Conservation (phyloP, 1,140 invertebrate species). For the Plutomurus gul region DNA sequence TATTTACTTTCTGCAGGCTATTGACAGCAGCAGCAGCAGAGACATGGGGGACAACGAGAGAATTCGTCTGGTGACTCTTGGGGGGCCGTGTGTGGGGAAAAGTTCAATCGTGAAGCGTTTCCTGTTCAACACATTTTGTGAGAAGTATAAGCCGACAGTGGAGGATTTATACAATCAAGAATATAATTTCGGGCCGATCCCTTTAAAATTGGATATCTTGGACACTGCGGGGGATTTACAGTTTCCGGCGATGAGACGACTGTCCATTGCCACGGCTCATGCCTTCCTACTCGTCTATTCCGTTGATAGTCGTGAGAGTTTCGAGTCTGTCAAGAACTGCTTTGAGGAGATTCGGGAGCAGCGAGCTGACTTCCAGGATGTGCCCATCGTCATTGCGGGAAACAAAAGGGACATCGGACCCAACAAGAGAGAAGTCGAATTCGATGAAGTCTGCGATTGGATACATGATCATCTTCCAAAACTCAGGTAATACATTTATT, state of each 20-base stretch:
- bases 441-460: constrained; percentile 81
- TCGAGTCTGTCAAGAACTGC: constrained; percentile 29
- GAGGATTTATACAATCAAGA: constrained; percentile 87
- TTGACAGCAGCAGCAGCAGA: no score
- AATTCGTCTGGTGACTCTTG: constrained; percentile 81
- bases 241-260: constrained; percentile 71
- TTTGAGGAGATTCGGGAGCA: constrained; percentile 62
- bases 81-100: constrained; percentile 82
- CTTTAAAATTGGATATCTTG: constrained; percentile 82
- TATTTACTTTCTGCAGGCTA: no score
- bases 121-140: constrained; percentile 80
- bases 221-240: constrained; percentile 81
- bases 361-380: constrained; percentile 58
- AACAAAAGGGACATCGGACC: constrained; percentile 45
- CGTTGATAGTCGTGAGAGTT: constrained; percentile 67
- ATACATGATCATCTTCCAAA: constrained; percentile 75
- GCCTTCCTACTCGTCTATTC: constrained; percentile 89
- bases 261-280: constrained; percentile 86
- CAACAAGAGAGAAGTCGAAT: constrained; percentile 62
- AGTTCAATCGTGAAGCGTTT: constrained; percentile 84
- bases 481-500: no score
- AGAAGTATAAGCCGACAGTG: constrained; percentile 84
- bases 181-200: constrained; percentile 75
- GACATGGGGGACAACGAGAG: constrained; percentile 78
- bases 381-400: constrained; percentile 46